Evolutionary conservation across 2,113 vertebrate species (phyloP).

Genomic region (Pterocles gutturalis): DNA sequence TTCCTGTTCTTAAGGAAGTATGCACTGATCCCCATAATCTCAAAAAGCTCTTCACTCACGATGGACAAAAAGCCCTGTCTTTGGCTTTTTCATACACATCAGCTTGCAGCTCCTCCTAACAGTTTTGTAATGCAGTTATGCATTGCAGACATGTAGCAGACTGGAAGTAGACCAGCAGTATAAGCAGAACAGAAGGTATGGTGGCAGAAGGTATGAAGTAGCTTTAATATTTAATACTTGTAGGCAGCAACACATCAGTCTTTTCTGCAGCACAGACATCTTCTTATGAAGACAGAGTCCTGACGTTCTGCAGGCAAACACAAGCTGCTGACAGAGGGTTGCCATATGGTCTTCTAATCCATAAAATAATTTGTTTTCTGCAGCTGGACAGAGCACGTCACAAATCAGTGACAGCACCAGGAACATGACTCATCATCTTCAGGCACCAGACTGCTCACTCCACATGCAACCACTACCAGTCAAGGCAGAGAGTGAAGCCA

Average conservation of each 20-base stretch:
- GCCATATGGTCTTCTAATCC: fast-evolving
- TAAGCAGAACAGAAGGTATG: not conserved
- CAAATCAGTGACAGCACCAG: not conserved
- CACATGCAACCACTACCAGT: not conserved
- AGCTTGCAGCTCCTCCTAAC: not conserved
- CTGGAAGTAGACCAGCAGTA: not conserved
- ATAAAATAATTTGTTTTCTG: not conserved
- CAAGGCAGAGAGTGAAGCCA: not conserved
- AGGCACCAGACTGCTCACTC: not conserved
- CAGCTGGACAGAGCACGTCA: not conserved
- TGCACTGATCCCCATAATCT: not conserved
- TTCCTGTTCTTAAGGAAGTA: not conserved
- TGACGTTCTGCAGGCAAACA: not conserved
- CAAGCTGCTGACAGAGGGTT: not conserved
- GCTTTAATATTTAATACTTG: not conserved
- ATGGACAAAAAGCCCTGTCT: not conserved
- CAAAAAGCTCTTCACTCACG: not conserved
- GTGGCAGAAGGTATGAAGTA: not conserved
- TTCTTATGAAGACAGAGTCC: not conserved
- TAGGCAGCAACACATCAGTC: not conserved
- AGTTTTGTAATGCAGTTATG: fast-evolving
- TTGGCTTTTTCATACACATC: not conserved
- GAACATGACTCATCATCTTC: not conserved
- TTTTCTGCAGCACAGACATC: not conserved
- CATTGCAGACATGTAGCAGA: not conserved